Evolutionary conservation across 2,888 invertebrate genomes (phyloP), one percentile per base, ranked within the genome.

Genomic region (Chrysina gloriosa): DNA sequence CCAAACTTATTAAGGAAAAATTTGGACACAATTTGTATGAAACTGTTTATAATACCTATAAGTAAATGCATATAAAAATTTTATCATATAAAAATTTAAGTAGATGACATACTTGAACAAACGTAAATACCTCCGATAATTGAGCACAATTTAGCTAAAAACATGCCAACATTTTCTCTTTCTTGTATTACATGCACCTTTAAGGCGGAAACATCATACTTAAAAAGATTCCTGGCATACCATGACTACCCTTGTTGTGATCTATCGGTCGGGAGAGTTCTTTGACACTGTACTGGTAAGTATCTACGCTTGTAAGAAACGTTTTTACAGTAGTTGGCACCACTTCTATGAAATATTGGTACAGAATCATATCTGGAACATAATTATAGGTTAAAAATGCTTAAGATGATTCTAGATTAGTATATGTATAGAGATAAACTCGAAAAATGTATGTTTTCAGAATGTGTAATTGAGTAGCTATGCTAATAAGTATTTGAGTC

Each of bases 241-340:
- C 97, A 79, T 97, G 97, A 11, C 96, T 96, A 23, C 96, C 97
- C 79, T 88, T 87, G 25, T 83, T 83, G 65, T 89, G 88, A 77
- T 89, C 85, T 80, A 97, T 91, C 1, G 92, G 91, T 72, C 97
- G 87, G 75, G 90, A 89, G 79, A 96, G 86, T 78, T 96, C 95
- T 76, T 97, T 96, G 0, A 96, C 96, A 7, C 97, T 93, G 82
- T 97, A 98, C 81, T 98, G 98, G 79, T 91, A 98, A 0, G 97
- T 93, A 76, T 90, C 90, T 27, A 91, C 87, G 1, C 88, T 86
- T 36, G 89, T 89, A 76, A 94, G 85, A 42, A 92, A 86, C 2
- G 92, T 92, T 72, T 92, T 88, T n/a, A 98, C 92, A 79, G 94
- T 93, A 0, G 98, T 98, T 0, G 98, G 97, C 0, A 98, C 98